Conservation (phyloP, 1,140 invertebrate genomes). For the Hypothenemus hampei region DNA sequence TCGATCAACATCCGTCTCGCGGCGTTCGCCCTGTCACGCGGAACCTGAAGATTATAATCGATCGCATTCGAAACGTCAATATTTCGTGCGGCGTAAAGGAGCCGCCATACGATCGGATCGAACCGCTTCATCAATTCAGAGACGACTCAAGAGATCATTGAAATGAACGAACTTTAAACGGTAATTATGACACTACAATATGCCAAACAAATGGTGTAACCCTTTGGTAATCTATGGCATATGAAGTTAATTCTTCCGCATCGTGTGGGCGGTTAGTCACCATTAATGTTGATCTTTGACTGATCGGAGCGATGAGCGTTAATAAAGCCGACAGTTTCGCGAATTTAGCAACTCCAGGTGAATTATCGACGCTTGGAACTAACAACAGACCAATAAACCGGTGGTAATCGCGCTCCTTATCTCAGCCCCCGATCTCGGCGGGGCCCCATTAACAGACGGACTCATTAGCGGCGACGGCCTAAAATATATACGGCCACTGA, state of each 20-base stretch:
- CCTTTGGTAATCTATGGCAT: no score
- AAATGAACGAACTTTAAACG: no score
- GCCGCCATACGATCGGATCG: constrained; percentile 11
- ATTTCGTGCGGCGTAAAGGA: constrained; percentile 7
- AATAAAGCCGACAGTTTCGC: constrained; percentile 8
- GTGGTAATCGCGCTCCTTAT: constrained; percentile 21
- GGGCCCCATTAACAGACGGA: constrained; percentile 22
- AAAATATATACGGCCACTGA: constrained; percentile 17
- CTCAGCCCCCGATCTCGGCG: neutral
- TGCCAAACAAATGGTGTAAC: no score
- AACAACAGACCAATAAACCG: constrained; percentile 24
- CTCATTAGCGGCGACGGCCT: constrained; percentile 21
- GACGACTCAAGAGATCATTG: no score
- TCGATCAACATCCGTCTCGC: constrained; percentile 8
- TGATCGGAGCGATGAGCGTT: no score
- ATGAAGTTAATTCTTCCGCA: no score
- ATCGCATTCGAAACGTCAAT: constrained; percentile 19
- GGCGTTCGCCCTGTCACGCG: constrained; percentile 5
- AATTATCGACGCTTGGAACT: constrained; percentile 17
- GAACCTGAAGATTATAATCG: constrained; percentile 16
- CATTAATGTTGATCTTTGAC: no score
- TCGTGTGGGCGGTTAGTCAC: no score
- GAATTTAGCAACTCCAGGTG: constrained; percentile 20
- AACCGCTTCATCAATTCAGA: neutral
- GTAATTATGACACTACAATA: no score